Percentiles rank a stretch among this genome's conserved stretches.
These are phyloP conservation scores for Lysiphlebus fabarum DNA, from an alignment of 1,140 invertebrate species.

Conservation along the genomic window DNA sequence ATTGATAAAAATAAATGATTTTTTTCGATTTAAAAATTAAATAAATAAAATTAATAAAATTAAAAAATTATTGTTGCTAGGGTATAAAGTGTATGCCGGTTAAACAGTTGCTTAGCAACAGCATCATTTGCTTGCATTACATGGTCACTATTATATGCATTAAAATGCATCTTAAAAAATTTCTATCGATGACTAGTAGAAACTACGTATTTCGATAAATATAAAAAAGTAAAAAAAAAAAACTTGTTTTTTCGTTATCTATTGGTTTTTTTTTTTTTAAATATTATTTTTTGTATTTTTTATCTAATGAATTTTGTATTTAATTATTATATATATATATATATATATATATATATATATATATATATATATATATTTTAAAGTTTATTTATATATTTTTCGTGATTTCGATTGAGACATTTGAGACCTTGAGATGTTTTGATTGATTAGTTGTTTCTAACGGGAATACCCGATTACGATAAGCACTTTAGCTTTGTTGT, in stretches of 20 bases:
- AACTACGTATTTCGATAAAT: no score
- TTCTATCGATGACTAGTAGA: constrained; percentile 18
- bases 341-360: no score
- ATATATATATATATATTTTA: no score
- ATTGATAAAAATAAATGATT: no score
- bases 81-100: constrained; percentile 27
- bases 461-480: constrained; percentile 5
- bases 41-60: constrained; percentile 3
- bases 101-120: constrained; percentile 43
- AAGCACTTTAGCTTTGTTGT: constrained; percentile 4
- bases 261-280: no score
- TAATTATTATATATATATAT: no score
- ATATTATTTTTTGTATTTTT: no score
- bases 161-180: not conserved
- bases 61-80: constrained; percentile 37
- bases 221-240: no score
- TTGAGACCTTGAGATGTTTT: constrained; percentile 1
- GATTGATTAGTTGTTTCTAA: not conserved
- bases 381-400: no score
- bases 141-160: constrained; percentile 14
- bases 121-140: constrained; percentile 32
- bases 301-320: no score
- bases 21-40: not conserved
- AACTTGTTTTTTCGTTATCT: no score
- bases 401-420: no score